A percentile compares a stretch with the other conserved stretches of the same genome.
Conservation (phyloP, 2,888 invertebrate species). For the Microplitis manilae region DNA sequence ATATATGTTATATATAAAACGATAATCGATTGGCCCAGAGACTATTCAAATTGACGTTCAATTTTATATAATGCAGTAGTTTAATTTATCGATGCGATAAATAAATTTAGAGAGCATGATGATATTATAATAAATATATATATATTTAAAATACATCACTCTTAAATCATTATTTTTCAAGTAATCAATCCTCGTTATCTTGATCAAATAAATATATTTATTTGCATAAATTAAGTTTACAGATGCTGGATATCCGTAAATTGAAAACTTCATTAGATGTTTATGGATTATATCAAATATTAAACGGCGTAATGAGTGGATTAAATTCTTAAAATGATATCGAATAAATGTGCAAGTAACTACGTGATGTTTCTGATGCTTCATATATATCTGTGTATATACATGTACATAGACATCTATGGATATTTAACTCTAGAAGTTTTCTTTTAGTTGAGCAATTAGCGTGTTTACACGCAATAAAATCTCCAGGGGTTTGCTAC, state of each 20-base stretch:
- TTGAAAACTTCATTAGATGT: not conserved
- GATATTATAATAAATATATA: not conserved
- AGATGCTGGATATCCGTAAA: not conserved
- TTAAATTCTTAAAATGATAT: not conserved
- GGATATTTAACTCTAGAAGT: not conserved
- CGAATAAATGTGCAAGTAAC: not conserved
- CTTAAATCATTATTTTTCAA: not conserved
- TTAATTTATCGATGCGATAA: not conserved
- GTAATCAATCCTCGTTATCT: slow-evolving; percentile 1
- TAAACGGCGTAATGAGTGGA: not conserved
- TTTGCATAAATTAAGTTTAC: not conserved
- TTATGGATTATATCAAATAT: not conserved
- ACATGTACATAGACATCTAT: not conserved
- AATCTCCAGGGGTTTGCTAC: slow-evolving; percentile 37
- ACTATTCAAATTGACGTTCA: slow-evolving; percentile 5
- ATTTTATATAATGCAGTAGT: not conserved
- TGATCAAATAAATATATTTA: slow-evolving; percentile 9
- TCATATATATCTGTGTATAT: not conserved
- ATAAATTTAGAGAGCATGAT: slow-evolving; percentile 1
- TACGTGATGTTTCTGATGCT: not conserved
- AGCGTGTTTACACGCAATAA: slow-evolving; percentile 56
- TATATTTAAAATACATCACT: not conserved
- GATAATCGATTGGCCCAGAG: slow-evolving; percentile 14
- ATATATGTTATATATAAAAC: not conserved
- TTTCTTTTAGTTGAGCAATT: slow-evolving; percentile 44